A percentile compares a stretch with the other conserved stretches of the same genome.
Conservation (phyloP, 1,140 invertebrate genomes). For the Protaetia brevitarsis region DNA sequence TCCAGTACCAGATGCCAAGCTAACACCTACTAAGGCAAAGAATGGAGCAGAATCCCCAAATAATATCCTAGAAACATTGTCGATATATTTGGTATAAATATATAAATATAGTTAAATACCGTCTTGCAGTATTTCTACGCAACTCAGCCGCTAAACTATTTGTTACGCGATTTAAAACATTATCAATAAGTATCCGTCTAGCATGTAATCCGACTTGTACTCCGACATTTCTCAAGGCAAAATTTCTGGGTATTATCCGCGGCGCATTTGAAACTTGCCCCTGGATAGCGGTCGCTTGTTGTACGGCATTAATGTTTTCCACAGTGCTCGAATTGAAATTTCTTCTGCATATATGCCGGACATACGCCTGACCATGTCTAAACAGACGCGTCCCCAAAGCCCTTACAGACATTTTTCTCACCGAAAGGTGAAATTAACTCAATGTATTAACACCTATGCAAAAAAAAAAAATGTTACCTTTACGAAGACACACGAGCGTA, state of each 20-base stretch:
- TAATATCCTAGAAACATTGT: conserved; percentile 51
- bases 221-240: conserved; percentile 49
- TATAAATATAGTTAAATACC: conserved; percentile 30
- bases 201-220: conserved; percentile 59
- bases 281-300: conserved; percentile 44
- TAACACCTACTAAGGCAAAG: conserved; percentile 72
- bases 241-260: conserved; percentile 42
- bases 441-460: not conserved
- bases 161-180: conserved; percentile 65
- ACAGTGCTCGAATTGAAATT: conserved; percentile 41
- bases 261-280: conserved; percentile 25
- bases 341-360: conserved; percentile 40
- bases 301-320: conserved; percentile 44
- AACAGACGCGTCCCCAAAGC: conserved; percentile 41
- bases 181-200: conserved; percentile 64
- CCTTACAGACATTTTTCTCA: conserved; percentile 44
- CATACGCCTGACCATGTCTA: conserved; percentile 45
- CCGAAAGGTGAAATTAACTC: not conserved
- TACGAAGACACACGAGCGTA: not conserved
- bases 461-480: not conserved
- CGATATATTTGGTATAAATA: not conserved
- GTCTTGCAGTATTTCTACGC: conserved; percentile 58
- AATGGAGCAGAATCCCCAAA: conserved; percentile 71
- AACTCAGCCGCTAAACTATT: conserved; percentile 63
- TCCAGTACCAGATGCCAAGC: conserved; percentile 68